Evolutionary conservation across 2,797 vertebrate genomes (phyloP).

Genomic region (Rhinella marina): DNA sequence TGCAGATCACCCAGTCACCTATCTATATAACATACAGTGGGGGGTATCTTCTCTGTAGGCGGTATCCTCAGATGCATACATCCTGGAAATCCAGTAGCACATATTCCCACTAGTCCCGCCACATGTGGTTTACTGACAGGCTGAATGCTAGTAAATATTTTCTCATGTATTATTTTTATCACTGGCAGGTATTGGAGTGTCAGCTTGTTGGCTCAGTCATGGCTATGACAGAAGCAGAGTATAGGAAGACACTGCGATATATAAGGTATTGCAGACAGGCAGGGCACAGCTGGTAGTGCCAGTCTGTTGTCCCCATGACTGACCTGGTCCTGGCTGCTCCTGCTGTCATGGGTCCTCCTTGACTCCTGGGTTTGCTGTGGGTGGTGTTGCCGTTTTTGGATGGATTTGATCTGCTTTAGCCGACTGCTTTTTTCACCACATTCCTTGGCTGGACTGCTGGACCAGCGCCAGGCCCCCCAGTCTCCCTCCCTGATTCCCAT

Average conservation of each 20-base stretch:
- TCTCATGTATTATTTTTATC: no score
- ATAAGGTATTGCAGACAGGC: neutral
- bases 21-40: no score
- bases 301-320: neutral
- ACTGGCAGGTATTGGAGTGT: neutral
- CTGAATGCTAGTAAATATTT: no score
- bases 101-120: no score
- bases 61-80: no score
- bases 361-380: neutral
- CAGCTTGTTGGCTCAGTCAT: neutral
- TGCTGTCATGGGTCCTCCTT: constrained; percentile 47
- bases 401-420: constrained; percentile 18
- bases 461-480: constrained; percentile 19
- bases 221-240: neutral
- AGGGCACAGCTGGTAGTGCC: neutral
- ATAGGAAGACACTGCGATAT: neutral
- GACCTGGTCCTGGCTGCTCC: constrained; percentile 33
- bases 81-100: no score
- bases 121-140: no score
- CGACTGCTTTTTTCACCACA: constrained; percentile 11
- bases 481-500: neutral
- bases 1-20: no score
- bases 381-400: neutral
- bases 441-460: constrained; percentile 55
- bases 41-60: no score